phyloP scores from a whole-genome alignment of 2,888 invertebrate genomes.

The Therioaphis trifolii region DNA sequence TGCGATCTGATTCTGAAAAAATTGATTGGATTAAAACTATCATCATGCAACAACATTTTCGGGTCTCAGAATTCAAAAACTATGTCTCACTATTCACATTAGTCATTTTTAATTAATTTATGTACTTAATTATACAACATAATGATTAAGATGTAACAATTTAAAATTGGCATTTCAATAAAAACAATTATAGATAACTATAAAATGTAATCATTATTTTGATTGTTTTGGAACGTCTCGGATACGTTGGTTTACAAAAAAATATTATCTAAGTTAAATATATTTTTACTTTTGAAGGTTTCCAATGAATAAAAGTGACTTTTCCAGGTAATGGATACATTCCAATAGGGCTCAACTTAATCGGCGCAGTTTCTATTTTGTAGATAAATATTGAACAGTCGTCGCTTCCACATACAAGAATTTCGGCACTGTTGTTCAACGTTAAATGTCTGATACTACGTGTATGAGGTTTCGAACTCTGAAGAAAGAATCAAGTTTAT shows the following conservation, averaged over 20 bases:
- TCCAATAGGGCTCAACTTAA: conserved; percentile 75
- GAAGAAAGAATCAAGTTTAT: neutral
- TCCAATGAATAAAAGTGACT: conserved; percentile 78
- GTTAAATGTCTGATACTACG: conserved; percentile 34
- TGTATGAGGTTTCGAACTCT: conserved; percentile 48
- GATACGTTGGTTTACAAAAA: too few species aligned
- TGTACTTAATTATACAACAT: too few species aligned
- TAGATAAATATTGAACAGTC: conserved; percentile 70
- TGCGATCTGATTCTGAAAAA: conserved; percentile 69
- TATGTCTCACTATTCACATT: too few species aligned
- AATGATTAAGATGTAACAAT: too few species aligned
- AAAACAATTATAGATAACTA: too few species aligned
- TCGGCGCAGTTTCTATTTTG: conserved; percentile 64
- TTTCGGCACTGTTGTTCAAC: conserved; percentile 68
- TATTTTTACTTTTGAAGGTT: conserved; percentile 71
- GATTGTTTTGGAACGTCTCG: too few species aligned
- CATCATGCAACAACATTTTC: too few species aligned
- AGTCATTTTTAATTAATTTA: too few species aligned
- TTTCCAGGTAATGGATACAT: conserved; percentile 75
- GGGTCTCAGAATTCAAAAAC: too few species aligned
- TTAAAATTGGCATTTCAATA: too few species aligned
- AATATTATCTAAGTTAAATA: neutral
- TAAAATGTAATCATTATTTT: too few species aligned
- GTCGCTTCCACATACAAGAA: conserved; percentile 76
- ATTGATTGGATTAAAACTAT: neutral